Conservation (phyloP, 2,797 vertebrate species). For the Danio albolineatus region DNA sequence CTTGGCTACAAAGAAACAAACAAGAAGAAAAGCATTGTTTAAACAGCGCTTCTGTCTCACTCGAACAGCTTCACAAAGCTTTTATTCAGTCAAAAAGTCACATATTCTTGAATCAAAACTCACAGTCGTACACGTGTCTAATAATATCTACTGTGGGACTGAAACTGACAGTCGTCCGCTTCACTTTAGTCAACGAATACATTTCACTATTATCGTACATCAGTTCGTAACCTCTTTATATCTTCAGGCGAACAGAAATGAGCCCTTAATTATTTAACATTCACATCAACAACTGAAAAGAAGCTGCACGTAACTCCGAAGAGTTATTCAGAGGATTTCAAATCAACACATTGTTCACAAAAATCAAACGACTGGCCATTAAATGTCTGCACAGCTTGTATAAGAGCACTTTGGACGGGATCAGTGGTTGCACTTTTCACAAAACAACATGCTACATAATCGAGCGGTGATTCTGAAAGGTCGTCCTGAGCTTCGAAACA, state of each 20-base stretch:
- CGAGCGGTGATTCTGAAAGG: background rate
- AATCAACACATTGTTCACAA: slow-evolving; percentile 52
- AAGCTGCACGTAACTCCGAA: slow-evolving; percentile 68
- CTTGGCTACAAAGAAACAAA: slow-evolving; percentile 4
- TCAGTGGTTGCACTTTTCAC: slow-evolving; percentile 68
- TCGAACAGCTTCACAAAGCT: background rate
- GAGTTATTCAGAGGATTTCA: slow-evolving; percentile 29
- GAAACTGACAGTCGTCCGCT: background rate
- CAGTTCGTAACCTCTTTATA: background rate
- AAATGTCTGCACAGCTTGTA: slow-evolving; percentile 52
- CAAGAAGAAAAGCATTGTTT: background rate
- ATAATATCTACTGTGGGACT: background rate
- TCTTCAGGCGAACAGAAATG: background rate
- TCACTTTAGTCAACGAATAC: background rate
- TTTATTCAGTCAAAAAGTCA: background rate
- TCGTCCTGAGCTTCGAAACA: slow-evolving; percentile 64
- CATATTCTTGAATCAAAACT: background rate
- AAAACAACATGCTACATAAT: slow-evolving; percentile 50
- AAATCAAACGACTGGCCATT: slow-evolving; percentile 28
- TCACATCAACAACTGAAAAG: slow-evolving; percentile 73
- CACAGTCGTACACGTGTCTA: slow-evolving; percentile 7
- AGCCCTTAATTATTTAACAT: slow-evolving; percentile 35
- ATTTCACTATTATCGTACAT: too few species aligned
- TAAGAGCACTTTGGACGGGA: slow-evolving; percentile 59
- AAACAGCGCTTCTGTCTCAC: slow-evolving; percentile 1